phyloP scores from a whole-genome alignment of 2,888 invertebrate species.

The Rhagium mordax region DNA sequence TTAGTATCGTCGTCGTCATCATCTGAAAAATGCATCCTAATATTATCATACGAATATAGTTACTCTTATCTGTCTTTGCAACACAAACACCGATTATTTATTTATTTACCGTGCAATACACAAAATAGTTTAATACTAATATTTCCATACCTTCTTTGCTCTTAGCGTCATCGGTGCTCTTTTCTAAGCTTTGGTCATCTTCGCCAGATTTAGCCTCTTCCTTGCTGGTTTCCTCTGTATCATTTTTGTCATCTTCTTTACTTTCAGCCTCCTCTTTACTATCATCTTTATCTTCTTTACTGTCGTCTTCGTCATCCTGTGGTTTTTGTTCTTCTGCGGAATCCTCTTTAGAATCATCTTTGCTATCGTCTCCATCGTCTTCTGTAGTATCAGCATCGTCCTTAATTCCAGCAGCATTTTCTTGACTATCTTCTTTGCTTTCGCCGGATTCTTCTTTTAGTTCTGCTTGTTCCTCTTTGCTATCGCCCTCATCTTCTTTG shows the following conservation, averaged over 20 bases:
- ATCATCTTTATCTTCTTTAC: slow-evolving; percentile 43
- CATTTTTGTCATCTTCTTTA: slow-evolving; percentile 45
- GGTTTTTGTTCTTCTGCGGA: slow-evolving; percentile 49
- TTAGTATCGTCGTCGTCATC: slow-evolving; percentile 34
- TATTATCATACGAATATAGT: not conserved
- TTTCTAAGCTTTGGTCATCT: slow-evolving; percentile 38
- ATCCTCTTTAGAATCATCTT: slow-evolving; percentile 47
- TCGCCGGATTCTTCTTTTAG: slow-evolving; percentile 39
- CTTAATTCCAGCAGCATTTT: slow-evolving; percentile 38
- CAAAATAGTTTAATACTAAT: not conserved
- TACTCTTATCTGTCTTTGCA: not conserved
- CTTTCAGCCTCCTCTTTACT: slow-evolving; percentile 44
- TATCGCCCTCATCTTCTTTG: slow-evolving; percentile 41
- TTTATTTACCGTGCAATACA: not conserved
- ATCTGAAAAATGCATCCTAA: slow-evolving; percentile 22
- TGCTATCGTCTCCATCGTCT: slow-evolving; percentile 28
- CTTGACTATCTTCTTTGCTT: slow-evolving; percentile 37
- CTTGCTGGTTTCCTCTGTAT: slow-evolving; percentile 44
- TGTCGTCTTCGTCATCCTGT: slow-evolving; percentile 36
- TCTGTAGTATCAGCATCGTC: slow-evolving; percentile 13
- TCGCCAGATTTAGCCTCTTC: slow-evolving; percentile 44
- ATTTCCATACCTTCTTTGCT: slow-evolving; percentile 17
- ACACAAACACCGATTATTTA: not conserved
- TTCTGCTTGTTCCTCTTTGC: slow-evolving; percentile 10
- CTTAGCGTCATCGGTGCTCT: not conserved